phyloP scores from a whole-genome alignment of 1,140 invertebrate genomes.

The Drusus annulatus region DNA sequence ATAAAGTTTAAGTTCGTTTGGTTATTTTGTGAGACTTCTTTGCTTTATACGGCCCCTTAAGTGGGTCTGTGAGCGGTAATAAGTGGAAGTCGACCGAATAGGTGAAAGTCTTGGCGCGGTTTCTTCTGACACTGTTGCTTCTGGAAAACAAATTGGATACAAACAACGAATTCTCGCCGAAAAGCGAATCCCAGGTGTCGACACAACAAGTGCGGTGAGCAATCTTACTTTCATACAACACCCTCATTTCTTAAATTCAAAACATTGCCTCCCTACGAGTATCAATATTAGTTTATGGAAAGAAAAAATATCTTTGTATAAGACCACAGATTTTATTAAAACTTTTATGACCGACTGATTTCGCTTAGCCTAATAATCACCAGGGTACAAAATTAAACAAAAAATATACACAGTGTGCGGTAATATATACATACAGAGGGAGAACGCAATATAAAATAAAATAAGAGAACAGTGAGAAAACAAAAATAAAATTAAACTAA shows the following conservation, averaged over 20 bases:
- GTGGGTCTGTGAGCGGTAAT: conserved; percentile 23
- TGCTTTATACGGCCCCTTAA: conserved; percentile 3
- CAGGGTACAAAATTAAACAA: too few species aligned
- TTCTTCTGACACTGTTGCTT: not conserved
- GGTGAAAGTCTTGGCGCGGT: conserved; percentile 35
- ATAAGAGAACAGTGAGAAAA: too few species aligned
- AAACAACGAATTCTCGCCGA: conserved; percentile 20
- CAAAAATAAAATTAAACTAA: too few species aligned
- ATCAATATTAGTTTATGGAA: too few species aligned
- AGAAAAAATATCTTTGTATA: too few species aligned
- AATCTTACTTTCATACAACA: conserved; percentile 33
- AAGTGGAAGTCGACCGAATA: conserved; percentile 29
- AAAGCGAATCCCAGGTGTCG: conserved; percentile 35
- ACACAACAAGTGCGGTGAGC: conserved; percentile 49
- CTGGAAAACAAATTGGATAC: conserved; percentile 38
- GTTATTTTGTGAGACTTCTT: conserved; percentile 14
- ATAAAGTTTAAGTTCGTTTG: conserved; percentile 41
- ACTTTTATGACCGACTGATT: too few species aligned
- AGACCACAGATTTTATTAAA: too few species aligned
- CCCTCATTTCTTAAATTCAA: not conserved
- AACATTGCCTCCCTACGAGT: too few species aligned
- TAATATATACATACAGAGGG: too few species aligned
- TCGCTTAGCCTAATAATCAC: too few species aligned
- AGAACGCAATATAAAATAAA: too few species aligned
- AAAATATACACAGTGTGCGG: too few species aligned